Percentiles rank a stretch among this genome's conserved stretches.
Evolutionary conservation across 2,113 vertebrate genomes (phyloP).

Genomic region (Chrysemys picta): DNA sequence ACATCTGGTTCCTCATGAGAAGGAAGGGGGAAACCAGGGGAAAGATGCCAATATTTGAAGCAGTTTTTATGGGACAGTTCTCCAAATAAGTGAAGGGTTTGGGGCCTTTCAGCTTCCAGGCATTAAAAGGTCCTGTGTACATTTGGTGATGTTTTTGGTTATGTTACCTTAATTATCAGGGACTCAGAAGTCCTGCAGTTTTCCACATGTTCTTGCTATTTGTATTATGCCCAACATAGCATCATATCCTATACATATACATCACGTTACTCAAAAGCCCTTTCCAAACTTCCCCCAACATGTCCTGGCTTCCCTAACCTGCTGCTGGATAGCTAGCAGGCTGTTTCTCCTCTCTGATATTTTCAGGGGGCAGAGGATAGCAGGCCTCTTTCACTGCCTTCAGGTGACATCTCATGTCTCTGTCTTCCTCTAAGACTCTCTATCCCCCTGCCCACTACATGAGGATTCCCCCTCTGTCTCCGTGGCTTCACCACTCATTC

Average conservation of each 20-base stretch:
- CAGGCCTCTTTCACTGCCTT: neutral
- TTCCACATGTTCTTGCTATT: neutral
- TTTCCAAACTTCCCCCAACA: neutral
- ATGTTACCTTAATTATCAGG: neutral
- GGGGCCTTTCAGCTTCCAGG: neutral
- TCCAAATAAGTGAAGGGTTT: neutral
- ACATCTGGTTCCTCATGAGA: neutral
- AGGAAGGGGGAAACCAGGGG: neutral
- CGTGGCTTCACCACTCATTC: neutral
- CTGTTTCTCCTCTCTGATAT: neutral
- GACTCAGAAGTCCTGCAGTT: neutral
- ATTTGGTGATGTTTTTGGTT: neutral
- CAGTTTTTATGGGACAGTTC: neutral
- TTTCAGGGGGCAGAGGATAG: neutral
- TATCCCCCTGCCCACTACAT: neutral
- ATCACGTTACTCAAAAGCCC: neutral
- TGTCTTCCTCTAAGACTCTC: neutral
- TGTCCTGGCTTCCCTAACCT: neutral
- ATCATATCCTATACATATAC: too few species aligned
- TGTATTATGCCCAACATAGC: neutral
- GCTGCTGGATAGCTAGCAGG: neutral
- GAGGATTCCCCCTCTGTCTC: neutral
- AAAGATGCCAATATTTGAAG: neutral
- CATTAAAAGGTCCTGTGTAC: neutral
- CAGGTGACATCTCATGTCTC: neutral